These are phyloP conservation scores for Anser brachyrhynchus DNA, from an alignment of 2,113 vertebrate genomes.

Conservation along the genomic window DNA sequence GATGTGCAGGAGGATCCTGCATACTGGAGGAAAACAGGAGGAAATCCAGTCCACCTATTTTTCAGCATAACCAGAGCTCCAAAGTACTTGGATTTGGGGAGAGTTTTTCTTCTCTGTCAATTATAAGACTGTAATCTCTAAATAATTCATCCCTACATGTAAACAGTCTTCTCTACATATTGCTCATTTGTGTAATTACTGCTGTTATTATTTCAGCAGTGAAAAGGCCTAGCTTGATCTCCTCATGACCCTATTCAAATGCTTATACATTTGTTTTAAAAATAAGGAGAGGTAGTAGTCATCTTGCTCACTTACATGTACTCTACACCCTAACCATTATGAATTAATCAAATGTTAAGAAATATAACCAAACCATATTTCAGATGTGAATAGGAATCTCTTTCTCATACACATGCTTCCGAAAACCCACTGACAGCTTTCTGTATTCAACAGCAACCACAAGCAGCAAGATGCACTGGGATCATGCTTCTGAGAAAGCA, in stretches of 20 bases:
- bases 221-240: background rate
- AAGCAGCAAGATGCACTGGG: background rate
- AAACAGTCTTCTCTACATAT: background rate
- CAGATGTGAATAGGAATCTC: background rate
- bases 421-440: background rate
- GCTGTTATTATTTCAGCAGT: background rate
- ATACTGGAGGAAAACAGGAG: background rate
- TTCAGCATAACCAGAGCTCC: background rate
- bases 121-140: background rate
- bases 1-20: background rate
- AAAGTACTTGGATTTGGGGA: background rate
- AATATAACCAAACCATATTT: background rate
- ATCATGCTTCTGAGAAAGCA: background rate
- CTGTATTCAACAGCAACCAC: background rate
- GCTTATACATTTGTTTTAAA: background rate
- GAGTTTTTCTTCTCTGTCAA: background rate
- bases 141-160: background rate
- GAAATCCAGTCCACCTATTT: background rate
- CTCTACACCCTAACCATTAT: background rate
- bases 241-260: background rate
- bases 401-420: background rate
- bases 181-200: background rate
- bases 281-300: background rate
- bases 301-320: background rate
- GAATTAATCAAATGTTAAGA: background rate